Evolutionary conservation across 2,113 vertebrate species (phyloP).

Genomic region (Tenrec ecaudatus): DNA sequence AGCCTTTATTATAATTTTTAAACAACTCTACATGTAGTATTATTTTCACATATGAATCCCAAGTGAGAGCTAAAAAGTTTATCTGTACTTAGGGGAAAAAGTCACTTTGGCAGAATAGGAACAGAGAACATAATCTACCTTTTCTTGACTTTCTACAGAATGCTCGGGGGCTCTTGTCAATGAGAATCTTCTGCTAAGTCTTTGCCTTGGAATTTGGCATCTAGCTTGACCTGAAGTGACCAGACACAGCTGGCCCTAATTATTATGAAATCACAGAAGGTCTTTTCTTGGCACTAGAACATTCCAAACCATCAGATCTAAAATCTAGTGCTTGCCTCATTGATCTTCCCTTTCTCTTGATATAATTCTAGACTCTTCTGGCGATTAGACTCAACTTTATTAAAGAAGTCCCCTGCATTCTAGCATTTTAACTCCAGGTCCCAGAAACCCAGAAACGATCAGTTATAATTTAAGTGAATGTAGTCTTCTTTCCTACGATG

Average conservation of each 20-base stretch:
- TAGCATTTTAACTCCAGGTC: neutral
- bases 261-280: slow-evolving; percentile 39
- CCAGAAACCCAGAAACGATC: neutral
- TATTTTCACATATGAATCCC: neutral
- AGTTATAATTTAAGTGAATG: neutral
- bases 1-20: neutral
- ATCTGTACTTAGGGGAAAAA: neutral
- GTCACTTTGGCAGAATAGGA: neutral
- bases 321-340: slow-evolving; percentile 41
- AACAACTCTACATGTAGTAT: neutral
- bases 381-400: neutral
- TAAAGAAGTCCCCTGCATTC: neutral
- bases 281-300: slow-evolving; percentile 38
- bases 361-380: slow-evolving; percentile 21
- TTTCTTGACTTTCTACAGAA: slow-evolving; percentile 31
- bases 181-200: slow-evolving; percentile 32
- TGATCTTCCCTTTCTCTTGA: slow-evolving; percentile 36
- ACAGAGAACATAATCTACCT: neutral
- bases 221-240: slow-evolving; percentile 44
- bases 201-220: slow-evolving; percentile 48
- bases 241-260: slow-evolving; percentile 61
- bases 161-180: neutral
- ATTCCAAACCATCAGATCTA: slow-evolving; percentile 32
- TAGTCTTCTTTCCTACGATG: neutral
- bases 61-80: neutral